These are phyloP conservation scores for Piprites chloris DNA, from an alignment of 2,113 vertebrate genomes.

Conservation along the genomic window DNA sequence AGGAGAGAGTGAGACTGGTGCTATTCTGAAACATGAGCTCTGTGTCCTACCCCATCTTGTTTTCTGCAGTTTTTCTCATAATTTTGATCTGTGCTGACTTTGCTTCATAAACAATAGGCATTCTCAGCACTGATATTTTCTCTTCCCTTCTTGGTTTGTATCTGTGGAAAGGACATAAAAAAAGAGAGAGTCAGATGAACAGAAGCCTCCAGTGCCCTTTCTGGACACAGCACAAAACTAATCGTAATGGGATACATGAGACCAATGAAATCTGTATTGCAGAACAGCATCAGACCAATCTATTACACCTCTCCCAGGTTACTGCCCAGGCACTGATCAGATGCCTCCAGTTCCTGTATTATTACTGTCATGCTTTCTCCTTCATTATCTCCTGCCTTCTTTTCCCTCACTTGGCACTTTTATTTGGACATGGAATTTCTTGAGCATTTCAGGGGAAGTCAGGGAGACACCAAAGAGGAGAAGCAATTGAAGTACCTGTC, in stretches of 20 bases:
- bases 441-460: not conserved
- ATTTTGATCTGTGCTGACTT: not conserved
- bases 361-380: not conserved
- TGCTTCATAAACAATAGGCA: not conserved
- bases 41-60: not conserved
- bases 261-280: not conserved
- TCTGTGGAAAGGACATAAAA: not conserved
- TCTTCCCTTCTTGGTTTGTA: not conserved
- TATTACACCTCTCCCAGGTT: not conserved
- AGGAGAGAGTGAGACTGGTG: not conserved
- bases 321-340: not conserved
- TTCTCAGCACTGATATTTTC: not conserved
- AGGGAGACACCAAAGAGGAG: not conserved
- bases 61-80: not conserved
- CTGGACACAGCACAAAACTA: not conserved
- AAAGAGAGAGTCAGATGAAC: not conserved
- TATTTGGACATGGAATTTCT: not conserved
- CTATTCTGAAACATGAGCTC: not conserved
- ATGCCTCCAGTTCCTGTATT: not conserved
- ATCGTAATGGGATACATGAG: not conserved
- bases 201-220: not conserved
- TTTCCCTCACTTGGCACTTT: not conserved
- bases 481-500: not conserved
- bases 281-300: not conserved
- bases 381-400: not conserved